Evolutionary conservation across 2,797 vertebrate species (phyloP).

Genomic region (Aplochiton taeniatus): DNA sequence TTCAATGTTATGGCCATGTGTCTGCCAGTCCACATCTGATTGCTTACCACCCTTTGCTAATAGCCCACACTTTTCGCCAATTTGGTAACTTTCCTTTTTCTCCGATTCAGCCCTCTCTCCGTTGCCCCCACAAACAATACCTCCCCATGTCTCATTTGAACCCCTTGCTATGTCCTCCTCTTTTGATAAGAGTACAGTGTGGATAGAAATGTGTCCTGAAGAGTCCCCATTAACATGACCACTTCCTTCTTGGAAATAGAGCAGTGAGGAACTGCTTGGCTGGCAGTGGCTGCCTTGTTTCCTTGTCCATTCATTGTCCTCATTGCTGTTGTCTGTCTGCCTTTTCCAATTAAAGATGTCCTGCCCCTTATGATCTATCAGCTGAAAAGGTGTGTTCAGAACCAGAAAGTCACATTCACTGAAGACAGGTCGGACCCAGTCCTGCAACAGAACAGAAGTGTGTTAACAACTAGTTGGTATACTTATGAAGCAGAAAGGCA

Average conservation of each 20-base stretch:
- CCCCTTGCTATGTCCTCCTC: conserved; percentile 50
- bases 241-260: conserved; percentile 31
- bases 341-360: conserved; percentile 25
- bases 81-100: conserved; percentile 33
- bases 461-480: neutral
- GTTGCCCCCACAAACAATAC: conserved; percentile 33
- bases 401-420: conserved; percentile 72
- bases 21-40: conserved; percentile 62
- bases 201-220: conserved; percentile 82
- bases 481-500: neutral
- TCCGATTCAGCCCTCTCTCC: conserved; percentile 25
- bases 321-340: conserved; percentile 36
- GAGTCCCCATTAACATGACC: conserved; percentile 61
- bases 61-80: conserved; percentile 6
- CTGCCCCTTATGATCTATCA: conserved; percentile 42
- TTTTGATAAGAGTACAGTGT: conserved; percentile 82
- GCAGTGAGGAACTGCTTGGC: conserved; percentile 18
- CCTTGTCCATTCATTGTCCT: conserved; percentile 12
- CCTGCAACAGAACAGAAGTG: conserved; percentile 67
- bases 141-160: conserved; percentile 35
- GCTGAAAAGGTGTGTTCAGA: conserved; percentile 53
- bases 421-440: conserved; percentile 84
- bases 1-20: conserved; percentile 57
- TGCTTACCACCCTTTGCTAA: conserved; percentile 44
- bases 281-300: conserved; percentile 6